Percentiles rank a stretch among this genome's conserved stretches.
Evolutionary conservation across 2,113 vertebrate species (phyloP).

Genomic region (Odocoileus virginianus): DNA sequence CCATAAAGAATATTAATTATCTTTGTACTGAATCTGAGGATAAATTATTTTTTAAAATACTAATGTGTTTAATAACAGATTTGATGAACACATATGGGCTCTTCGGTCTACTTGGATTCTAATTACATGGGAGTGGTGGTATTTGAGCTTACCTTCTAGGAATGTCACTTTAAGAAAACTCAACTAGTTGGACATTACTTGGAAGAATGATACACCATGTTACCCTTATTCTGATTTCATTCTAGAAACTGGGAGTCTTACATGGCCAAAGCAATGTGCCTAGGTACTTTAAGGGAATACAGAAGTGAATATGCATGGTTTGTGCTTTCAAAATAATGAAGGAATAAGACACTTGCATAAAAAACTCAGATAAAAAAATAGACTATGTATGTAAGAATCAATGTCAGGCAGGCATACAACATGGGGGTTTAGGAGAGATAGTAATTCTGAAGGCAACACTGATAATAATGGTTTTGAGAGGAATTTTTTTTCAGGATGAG

Average conservation of each 20-base stretch:
- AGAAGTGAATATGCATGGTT: background rate
- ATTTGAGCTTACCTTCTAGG: background rate
- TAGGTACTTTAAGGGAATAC: background rate
- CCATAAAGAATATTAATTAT: background rate
- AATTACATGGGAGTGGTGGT: background rate
- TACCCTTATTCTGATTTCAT: background rate
- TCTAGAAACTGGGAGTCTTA: background rate
- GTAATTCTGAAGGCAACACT: background rate
- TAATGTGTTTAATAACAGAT: background rate
- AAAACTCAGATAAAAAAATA: background rate
- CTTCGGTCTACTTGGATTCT: background rate
- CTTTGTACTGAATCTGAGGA: background rate
- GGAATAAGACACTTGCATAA: background rate
- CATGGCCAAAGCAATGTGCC: background rate
- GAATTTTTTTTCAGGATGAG: conserved; percentile 1
- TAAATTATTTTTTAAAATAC: background rate
- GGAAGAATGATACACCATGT: background rate
- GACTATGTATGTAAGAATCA: background rate
- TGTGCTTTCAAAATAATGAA: background rate
- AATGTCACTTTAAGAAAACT: background rate
- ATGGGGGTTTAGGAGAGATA: background rate
- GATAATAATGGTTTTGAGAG: conserved; percentile 14
- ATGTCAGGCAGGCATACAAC: background rate
- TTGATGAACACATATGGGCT: background rate
- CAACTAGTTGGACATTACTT: background rate